Conservation (phyloP, 1,140 invertebrate species). For the Oreohelix idahoensis region DNA sequence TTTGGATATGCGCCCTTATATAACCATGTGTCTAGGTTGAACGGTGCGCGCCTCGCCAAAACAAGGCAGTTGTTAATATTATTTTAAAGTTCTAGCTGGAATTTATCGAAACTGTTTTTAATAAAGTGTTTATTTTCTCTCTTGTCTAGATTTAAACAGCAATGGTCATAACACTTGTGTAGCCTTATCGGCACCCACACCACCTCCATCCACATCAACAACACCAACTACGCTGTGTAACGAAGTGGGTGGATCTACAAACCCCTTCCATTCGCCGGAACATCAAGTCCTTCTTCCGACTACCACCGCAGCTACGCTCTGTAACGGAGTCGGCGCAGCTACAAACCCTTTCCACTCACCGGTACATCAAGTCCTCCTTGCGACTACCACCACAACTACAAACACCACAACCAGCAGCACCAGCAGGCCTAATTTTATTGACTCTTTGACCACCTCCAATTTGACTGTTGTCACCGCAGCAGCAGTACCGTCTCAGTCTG, state of each 20-base stretch:
- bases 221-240: constrained; percentile 24
- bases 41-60: too few species aligned
- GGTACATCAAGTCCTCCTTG: not conserved
- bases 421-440: constrained; percentile 10
- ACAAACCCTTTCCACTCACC: constrained; percentile 1
- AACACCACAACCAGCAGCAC: constrained; percentile 12
- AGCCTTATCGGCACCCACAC: constrained; percentile 12
- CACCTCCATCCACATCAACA: not conserved
- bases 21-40: too few species aligned
- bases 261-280: not conserved
- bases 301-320: constrained; percentile 20
- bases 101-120: too few species aligned
- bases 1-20: too few species aligned
- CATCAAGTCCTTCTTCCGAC: constrained; percentile 4
- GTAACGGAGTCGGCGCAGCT: not conserved
- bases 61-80: too few species aligned
- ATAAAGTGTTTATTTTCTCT: not conserved
- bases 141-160: not conserved
- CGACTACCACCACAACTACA: constrained; percentile 20
- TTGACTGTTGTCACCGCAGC: not conserved
- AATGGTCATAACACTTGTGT: constrained; percentile 8
- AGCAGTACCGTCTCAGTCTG: not conserved
- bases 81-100: too few species aligned
- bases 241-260: not conserved
- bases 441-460: not conserved